Base-by-base conservation (phyloP, 2,888 invertebrate genomes). In the Ptychoptera albimana region DNA sequence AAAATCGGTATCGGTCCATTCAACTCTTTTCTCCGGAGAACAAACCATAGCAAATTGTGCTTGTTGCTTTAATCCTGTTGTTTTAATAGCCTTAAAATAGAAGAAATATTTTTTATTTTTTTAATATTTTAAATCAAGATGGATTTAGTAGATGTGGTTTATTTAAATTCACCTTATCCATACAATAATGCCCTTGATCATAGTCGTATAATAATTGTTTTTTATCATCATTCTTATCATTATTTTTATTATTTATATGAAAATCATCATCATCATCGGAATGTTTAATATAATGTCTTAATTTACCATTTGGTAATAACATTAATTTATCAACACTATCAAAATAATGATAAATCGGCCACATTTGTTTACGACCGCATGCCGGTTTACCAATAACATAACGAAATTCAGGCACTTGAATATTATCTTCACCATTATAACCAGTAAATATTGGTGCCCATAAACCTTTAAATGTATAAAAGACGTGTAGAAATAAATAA, bases 31-130 rank as follows among this genome's bases (percentile, higher is more conserved):
- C 55, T 79, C 75, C 13, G 84, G 81, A 41, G 77, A 70, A 59
- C 86, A 86, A 2, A 86, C 77, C 53, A 75, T 68, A 5, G 85
- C 85, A 60, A 78, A 84, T 49, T 75, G 70, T 3, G 75, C 76
- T 38, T 69, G 58, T 40, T 72, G 70, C 45, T 74, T 55, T 14
- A 55, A 53, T 0, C 55, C 57, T 12, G 50, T 55, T 10, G 59
- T 59, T 9, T 59, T 56, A 43, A 61, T 53, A 2, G 58, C 60
- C 64, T 63, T 40, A 4, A 49, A 51, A 34, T 36, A 14, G 9
- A 37, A 39, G 39, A 29, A 40, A 30, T 8, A 8, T 9, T 8
- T 8, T 8, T 30, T 30, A 30, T 30, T 30, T 30, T 30, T 30
- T 30, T 9, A 30, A 30, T n/a, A 15, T 39, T 14, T 37, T 23